Evolutionary conservation across 2,113 vertebrate species (phyloP).

Genomic region (Geococcyx californianus): DNA sequence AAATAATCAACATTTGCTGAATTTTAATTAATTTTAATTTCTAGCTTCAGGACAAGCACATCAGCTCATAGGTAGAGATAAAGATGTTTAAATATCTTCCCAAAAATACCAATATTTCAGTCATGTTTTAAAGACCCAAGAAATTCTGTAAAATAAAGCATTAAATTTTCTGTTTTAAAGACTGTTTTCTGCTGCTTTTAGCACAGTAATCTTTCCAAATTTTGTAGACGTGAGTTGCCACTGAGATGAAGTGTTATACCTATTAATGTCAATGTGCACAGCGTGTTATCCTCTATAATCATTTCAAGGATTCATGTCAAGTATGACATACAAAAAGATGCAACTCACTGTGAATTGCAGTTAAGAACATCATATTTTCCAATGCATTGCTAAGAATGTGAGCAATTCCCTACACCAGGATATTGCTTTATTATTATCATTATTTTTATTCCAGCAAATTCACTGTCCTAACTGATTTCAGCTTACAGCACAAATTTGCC

Average conservation of each 20-base stretch:
- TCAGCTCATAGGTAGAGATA: not conserved
- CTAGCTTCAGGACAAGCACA: not conserved
- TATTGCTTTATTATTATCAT: conserved; percentile 3
- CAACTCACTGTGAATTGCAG: not conserved
- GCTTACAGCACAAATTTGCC: not conserved
- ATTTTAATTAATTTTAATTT: conserved; percentile 33
- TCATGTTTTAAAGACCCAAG: not conserved
- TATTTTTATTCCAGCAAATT: not conserved
- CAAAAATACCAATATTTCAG: not conserved
- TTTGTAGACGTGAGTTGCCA: not conserved
- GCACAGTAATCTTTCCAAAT: conserved; percentile 2
- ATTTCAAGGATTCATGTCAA: conserved; percentile 10
- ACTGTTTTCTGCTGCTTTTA: conserved; percentile 3
- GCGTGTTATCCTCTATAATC: conserved; percentile 5
- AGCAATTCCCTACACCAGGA: not conserved
- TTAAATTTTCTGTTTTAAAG: not conserved
- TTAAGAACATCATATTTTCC: not conserved
- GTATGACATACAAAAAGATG: not conserved
- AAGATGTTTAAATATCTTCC: conserved; percentile 19
- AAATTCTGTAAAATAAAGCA: not conserved
- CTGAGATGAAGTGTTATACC: not conserved
- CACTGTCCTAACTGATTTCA: not conserved
- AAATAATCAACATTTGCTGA: not conserved
- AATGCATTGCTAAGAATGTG: not conserved
- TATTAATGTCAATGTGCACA: conserved; percentile 18